A percentile compares a stretch with the other conserved stretches of the same genome.
Evolutionary conservation across 2,797 vertebrate genomes (phyloP).

Genomic region (Xiphorhynchus erythropygius): DNA sequence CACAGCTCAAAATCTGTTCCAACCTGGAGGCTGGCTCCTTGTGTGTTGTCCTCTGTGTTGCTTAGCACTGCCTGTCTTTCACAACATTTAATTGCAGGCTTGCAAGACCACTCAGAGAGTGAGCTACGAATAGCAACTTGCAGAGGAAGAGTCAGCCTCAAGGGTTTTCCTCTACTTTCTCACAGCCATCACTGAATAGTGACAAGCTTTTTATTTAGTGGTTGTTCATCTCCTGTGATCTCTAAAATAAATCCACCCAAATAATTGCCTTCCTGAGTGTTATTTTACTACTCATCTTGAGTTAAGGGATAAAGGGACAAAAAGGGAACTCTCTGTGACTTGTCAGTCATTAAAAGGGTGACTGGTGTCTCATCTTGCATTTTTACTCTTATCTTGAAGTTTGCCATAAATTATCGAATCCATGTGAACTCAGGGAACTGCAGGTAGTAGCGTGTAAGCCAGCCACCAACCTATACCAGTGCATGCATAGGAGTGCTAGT

Average conservation of each 20-base stretch:
- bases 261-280: background rate
- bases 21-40: background rate
- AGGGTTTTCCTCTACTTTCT: background rate
- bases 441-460: background rate
- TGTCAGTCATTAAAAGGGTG: background rate
- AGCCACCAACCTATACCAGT: background rate
- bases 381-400: background rate
- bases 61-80: slow-evolving; percentile 12
- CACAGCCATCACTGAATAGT: background rate
- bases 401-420: background rate
- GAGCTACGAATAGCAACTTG: background rate
- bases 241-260: background rate
- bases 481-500: background rate
- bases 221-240: background rate
- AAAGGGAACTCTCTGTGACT: background rate
- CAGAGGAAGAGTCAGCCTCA: background rate
- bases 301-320: background rate
- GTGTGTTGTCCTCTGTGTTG: background rate
- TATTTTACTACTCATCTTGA: background rate
- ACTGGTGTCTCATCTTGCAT: background rate
- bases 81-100: background rate
- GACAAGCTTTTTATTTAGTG: background rate
- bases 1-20: background rate
- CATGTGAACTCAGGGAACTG: accelerated
- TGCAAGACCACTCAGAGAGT: background rate